phyloP scores from a whole-genome alignment of 2,113 vertebrate genomes.

The Jacana jacana region DNA sequence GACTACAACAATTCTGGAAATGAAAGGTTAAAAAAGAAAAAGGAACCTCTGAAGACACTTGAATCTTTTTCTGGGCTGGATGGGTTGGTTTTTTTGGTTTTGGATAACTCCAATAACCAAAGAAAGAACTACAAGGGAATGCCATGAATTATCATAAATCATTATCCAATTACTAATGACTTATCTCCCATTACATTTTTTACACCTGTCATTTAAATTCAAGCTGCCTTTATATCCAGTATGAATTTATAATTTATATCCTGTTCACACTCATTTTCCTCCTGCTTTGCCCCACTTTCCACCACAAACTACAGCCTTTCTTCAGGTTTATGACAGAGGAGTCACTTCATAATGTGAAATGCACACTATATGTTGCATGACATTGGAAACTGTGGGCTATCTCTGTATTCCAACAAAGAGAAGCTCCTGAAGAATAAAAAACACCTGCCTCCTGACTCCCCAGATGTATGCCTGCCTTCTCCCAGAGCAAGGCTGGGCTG shows the following conservation, averaged over 20 bases:
- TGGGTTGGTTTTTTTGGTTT: not conserved
- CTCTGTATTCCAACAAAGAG: not conserved
- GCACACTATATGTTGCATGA: not conserved
- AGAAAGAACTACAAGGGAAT: not conserved
- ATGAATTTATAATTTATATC: not conserved
- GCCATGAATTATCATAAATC: not conserved
- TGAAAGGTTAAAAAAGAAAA: not conserved
- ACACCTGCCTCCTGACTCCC: not conserved
- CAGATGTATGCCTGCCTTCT: not conserved
- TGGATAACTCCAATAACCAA: not conserved
- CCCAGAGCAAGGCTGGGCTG: not conserved
- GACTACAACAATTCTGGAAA: not conserved
- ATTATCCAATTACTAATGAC: not conserved
- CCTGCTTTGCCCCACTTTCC: not conserved
- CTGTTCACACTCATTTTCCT: not conserved
- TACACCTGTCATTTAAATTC: not conserved
- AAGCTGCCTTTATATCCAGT: not conserved
- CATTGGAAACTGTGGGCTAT: not conserved
- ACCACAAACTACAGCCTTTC: not conserved
- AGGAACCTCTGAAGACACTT: not conserved
- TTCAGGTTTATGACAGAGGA: not conserved
- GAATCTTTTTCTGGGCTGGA: not conserved
- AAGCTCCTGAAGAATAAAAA: not conserved
- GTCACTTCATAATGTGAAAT: not conserved
- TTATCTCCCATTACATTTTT: not conserved